Percentiles rank a stretch among this genome's conserved stretches.
phyloP scores from a whole-genome alignment of 2,888 invertebrate species.

The Thymelicus lineola region DNA sequence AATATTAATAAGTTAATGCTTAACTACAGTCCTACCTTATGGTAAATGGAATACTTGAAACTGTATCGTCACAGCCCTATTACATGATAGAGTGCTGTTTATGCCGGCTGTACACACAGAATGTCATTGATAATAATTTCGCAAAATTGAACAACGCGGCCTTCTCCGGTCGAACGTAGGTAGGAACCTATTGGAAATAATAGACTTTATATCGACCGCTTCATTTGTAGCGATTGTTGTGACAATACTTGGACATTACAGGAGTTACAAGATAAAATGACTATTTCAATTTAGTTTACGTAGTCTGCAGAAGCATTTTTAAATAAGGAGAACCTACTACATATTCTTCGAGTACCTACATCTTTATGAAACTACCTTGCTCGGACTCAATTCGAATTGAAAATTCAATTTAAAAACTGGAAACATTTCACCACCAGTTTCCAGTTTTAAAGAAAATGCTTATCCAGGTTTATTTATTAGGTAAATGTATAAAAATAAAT shows the following conservation, averaged over 20 bases:
- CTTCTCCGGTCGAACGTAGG: not conserved
- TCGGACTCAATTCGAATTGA: too few relatives aligned
- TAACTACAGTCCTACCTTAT: too few relatives aligned
- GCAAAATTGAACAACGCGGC: constrained; percentile 18
- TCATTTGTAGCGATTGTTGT: not conserved
- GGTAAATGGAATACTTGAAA: not conserved
- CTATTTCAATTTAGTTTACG: constrained; percentile 1
- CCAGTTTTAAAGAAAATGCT: too few relatives aligned
- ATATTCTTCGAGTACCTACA: too few relatives aligned
- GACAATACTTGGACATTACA: not conserved
- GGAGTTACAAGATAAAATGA: not conserved
- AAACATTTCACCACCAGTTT: too few relatives aligned
- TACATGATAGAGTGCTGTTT: constrained; percentile 10
- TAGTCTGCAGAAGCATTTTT: not conserved
- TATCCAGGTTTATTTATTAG: too few relatives aligned
- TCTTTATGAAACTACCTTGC: too few relatives aligned
- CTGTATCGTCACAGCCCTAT: constrained; percentile 11
- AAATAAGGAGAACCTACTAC: too few relatives aligned
- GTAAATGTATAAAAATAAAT: too few relatives aligned
- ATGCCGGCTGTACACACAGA: constrained; percentile 18
- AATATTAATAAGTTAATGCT: too few relatives aligned
- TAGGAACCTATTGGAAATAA: constrained; percentile 6
- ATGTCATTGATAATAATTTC: constrained; percentile 29
- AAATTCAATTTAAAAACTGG: too few relatives aligned
- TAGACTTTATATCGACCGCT: constrained; percentile 13